Evolutionary conservation across 1,140 invertebrate species (phyloP).

Genomic region (Pomacea maculata): DNA sequence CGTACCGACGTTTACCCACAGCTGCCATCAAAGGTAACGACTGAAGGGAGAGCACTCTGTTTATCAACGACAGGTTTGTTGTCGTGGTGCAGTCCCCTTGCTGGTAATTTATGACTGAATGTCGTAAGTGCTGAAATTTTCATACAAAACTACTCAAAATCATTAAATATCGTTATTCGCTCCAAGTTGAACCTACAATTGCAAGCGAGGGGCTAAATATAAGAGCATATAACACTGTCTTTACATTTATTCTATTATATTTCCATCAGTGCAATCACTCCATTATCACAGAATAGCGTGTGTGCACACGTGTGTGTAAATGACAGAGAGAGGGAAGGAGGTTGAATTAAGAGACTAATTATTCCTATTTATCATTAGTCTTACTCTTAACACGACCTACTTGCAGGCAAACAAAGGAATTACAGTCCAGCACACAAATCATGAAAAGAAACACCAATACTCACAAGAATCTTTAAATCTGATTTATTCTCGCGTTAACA

Average conservation of each 20-base stretch:
- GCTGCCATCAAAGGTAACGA: too few relatives aligned
- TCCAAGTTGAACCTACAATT: too few relatives aligned
- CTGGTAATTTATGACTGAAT: background rate
- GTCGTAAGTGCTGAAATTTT: too few relatives aligned
- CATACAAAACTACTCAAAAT: too few relatives aligned
- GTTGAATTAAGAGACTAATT: background rate
- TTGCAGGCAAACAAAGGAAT: background rate
- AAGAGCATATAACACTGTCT: background rate
- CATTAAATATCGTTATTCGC: too few relatives aligned
- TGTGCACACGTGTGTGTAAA: too few relatives aligned
- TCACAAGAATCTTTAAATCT: background rate
- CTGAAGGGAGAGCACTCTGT: too few relatives aligned
- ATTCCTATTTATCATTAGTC: background rate
- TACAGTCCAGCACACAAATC: background rate
- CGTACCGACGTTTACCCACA: too few relatives aligned
- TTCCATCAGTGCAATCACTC: background rate
- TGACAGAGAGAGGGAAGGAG: too few relatives aligned
- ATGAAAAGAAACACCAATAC: background rate
- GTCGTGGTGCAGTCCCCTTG: background rate
- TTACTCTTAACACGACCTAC: background rate
- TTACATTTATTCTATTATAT: background rate
- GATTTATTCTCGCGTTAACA: too few relatives aligned
- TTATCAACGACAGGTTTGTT: too few relatives aligned
- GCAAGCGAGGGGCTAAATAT: background rate
- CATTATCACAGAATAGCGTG: too few relatives aligned